Percentiles rank a stretch among this genome's conserved stretches.
Conservation (phyloP, 2,888 invertebrate species). For the Xestoiulus laeticollis region DNA sequence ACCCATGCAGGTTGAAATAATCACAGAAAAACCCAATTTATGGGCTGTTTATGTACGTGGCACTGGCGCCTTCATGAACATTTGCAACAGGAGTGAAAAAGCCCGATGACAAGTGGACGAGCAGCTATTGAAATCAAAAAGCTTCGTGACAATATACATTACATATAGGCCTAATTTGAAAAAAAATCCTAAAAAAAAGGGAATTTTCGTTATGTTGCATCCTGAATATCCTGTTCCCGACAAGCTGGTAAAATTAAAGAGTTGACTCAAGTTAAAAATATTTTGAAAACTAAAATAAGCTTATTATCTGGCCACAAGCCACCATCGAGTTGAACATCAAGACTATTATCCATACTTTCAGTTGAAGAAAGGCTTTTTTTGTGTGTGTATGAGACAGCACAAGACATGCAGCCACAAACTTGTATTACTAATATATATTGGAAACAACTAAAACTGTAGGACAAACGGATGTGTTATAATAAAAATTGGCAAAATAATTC, state of each 20-base stretch:
- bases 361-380: neutral
- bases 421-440: no score
- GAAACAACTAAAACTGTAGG: no score
- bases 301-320: slow-evolving; percentile 5
- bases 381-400: neutral
- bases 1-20: neutral
- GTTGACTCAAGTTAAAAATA: slow-evolving; percentile 3
- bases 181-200: neutral
- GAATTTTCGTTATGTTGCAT: neutral
- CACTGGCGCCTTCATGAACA: neutral
- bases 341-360: neutral
- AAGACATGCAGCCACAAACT: neutral
- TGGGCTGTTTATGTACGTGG: neutral
- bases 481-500: neutral
- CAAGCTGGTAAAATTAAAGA: neutral
- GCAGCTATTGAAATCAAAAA: neutral
- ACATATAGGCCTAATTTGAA: neutral
- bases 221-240: neutral
- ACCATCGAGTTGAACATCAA: neutral
- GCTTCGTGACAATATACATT: neutral
- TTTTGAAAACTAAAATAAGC: neutral
- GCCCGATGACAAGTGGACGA: slow-evolving; percentile 19
- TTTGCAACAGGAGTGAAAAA: neutral
- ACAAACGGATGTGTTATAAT: neutral
- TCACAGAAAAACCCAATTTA: neutral